Evolutionary conservation across 1,140 invertebrate species (phyloP).

Genomic region (Camponotus vicinus): DNA sequence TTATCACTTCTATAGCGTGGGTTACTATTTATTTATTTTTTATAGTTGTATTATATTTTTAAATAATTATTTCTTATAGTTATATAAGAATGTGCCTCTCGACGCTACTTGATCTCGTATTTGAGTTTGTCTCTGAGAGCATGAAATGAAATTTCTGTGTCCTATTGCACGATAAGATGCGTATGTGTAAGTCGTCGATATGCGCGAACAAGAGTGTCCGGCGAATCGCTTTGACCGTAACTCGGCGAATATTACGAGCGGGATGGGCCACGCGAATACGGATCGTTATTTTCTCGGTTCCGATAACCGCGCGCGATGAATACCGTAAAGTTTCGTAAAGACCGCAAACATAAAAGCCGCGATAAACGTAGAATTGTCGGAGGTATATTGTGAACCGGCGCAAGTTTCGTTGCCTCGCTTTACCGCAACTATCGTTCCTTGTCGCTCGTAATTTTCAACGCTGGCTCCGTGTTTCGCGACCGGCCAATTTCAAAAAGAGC

Average conservation of each 20-base stretch:
- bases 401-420: constrained; percentile 49
- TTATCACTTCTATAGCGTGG: too few relatives aligned
- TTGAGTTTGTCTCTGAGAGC: not conserved
- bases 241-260: constrained; percentile 1
- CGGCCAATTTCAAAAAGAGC: constrained; percentile 30
- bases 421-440: constrained; percentile 9
- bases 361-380: constrained; percentile 64
- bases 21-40: too few relatives aligned
- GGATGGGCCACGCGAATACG: constrained; percentile 5
- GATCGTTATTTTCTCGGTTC: constrained; percentile 60
- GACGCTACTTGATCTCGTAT: not conserved
- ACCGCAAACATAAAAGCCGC: constrained; percentile 49
- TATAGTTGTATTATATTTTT: not conserved
- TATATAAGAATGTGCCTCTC: too few relatives aligned
- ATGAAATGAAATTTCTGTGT: not conserved
- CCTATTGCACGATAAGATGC: not conserved
- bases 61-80: too few relatives aligned
- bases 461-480: not conserved
- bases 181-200: constrained; percentile 16
- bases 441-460: constrained; percentile 57
- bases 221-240: constrained; percentile 28
- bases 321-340: constrained; percentile 57
- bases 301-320: constrained; percentile 60
- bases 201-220: not conserved
- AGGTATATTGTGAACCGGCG: constrained; percentile 53